Conservation (phyloP, 1,140 invertebrate genomes). For the Drosophila ficusphila region DNA sequence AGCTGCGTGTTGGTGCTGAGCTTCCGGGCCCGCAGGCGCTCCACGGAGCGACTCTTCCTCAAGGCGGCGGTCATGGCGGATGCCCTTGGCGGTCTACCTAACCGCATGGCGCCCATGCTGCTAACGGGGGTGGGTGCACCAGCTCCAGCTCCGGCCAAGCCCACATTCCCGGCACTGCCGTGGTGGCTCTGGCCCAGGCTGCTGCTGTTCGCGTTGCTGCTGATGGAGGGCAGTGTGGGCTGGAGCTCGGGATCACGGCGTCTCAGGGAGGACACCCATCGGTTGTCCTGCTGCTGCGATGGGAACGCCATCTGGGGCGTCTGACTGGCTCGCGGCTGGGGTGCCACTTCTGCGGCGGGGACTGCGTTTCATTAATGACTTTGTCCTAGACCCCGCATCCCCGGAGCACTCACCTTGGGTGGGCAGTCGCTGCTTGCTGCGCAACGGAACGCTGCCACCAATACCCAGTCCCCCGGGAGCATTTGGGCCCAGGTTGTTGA, state of each 20-base stretch:
- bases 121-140: constrained; percentile 15
- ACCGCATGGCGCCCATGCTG: constrained; percentile 50
- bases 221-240: constrained; percentile 87
- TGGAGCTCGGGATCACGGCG: constrained; percentile 88
- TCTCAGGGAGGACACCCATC: constrained; percentile 85
- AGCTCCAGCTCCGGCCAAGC: constrained; percentile 15
- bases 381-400: constrained; percentile 2
- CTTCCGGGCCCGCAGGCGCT: constrained; percentile 84
- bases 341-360: constrained; percentile 70
- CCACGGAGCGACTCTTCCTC: constrained; percentile 86
- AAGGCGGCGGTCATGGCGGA: constrained; percentile 61
- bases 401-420: constrained; percentile 70
- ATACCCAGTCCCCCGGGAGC: constrained; percentile 81
- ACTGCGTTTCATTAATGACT: constrained; percentile 67
- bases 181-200: constrained; percentile 69
- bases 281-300: constrained; percentile 75
- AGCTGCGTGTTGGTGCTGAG: constrained; percentile 65
- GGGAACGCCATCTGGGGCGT: constrained; percentile 65
- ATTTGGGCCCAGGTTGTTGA: constrained; percentile 79
- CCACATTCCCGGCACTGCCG: constrained; percentile 70
- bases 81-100: constrained; percentile 59
- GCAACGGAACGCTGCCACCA: constrained; percentile 43
- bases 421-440: constrained; percentile 72
- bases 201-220: constrained; percentile 62
- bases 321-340: constrained; percentile 70